Evolutionary conservation across 92 coral and sea anemone genomes (phyloP).

Genomic region (Metridium senile): DNA sequence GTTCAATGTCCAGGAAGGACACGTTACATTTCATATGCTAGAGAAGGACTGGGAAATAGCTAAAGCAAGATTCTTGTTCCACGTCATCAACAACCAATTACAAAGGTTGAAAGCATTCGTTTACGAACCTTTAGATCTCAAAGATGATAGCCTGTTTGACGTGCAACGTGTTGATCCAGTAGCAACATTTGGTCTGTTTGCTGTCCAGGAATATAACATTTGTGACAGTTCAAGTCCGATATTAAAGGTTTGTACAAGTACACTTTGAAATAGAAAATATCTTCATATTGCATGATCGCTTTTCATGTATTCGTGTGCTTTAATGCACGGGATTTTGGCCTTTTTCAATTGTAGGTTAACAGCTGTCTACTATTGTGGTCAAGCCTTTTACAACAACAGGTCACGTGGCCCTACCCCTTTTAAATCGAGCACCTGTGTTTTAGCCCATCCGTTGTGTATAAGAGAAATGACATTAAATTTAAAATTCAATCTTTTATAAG

Average conservation of each 20-base stretch:
- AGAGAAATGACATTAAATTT: too few relatives aligned
- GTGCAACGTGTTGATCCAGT: slow-evolving; percentile 33
- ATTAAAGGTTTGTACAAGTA: slow-evolving; percentile 15
- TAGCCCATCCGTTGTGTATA: too few relatives aligned
- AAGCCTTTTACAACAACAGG: too few relatives aligned
- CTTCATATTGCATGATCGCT: too few relatives aligned
- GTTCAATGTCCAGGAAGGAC: slow-evolving; percentile 24
- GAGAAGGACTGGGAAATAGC: slow-evolving; percentile 45
- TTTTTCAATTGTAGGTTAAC: too few relatives aligned
- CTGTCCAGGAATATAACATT: slow-evolving; percentile 31
- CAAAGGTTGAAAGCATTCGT: neutral
- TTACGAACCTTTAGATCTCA: slow-evolving; percentile 13
- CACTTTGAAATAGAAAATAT: neutral
- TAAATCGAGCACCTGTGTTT: too few relatives aligned
- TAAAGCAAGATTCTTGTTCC: slow-evolving; percentile 11
- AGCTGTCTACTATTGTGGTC: too few relatives aligned
- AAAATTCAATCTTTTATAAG: too few relatives aligned
- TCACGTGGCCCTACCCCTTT: too few relatives aligned
- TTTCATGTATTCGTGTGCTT: too few relatives aligned
- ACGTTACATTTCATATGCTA: slow-evolving; percentile 46
- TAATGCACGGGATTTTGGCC: too few relatives aligned
- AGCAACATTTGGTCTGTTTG: slow-evolving; percentile 33
- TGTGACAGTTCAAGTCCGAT: neutral
- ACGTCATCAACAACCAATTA: neutral
- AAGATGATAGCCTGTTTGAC: slow-evolving; percentile 4